Evolutionary conservation across 2,797 vertebrate species (phyloP).

Genomic region (Otolemur crassicaudatus): DNA sequence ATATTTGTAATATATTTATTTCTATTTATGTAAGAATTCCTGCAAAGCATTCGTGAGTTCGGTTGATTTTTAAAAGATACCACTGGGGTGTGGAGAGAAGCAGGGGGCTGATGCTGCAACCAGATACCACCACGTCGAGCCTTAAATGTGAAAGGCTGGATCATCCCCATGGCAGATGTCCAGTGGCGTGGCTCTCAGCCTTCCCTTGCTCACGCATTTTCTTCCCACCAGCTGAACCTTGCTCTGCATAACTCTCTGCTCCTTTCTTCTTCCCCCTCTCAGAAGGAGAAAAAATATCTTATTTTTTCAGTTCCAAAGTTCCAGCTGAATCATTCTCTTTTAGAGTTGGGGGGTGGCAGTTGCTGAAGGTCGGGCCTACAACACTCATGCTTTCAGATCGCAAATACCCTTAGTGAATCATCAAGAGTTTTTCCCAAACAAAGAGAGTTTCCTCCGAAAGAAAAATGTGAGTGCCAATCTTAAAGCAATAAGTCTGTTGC

Average conservation of each 20-base stretch:
- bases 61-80: neutral
- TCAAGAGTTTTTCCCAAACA: neutral
- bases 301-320: neutral
- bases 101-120: too few species aligned
- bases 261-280: neutral
- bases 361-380: neutral
- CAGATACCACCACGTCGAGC: neutral
- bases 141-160: neutral
- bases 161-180: neutral
- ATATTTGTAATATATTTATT: neutral
- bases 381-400: neutral
- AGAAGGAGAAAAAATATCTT: neutral
- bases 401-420: neutral
- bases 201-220: neutral
- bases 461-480: neutral
- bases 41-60: neutral
- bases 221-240: neutral
- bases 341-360: fast-evolving
- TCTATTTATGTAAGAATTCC: neutral
- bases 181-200: neutral
- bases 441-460: neutral
- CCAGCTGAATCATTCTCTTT: neutral
- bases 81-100: neutral
- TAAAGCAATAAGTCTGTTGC: neutral
- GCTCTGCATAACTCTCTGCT: neutral